Evolutionary conservation across 37 sponge, comb jelly and placozoan genomes (phyloP).

Genomic region (Theonella swinhoei): DNA sequence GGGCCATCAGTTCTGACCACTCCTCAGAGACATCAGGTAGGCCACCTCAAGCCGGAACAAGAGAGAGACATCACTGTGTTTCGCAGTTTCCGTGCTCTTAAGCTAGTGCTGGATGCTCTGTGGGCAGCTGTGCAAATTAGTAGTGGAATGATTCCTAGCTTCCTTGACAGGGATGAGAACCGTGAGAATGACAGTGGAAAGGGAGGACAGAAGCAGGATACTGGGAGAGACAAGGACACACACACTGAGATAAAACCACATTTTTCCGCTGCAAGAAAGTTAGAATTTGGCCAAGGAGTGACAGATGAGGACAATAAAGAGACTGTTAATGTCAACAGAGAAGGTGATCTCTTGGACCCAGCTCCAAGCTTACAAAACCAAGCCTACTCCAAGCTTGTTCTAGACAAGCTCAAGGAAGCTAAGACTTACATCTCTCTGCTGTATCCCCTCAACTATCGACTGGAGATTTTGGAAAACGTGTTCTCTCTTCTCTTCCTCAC

Average conservation of each 20-base stretch:
- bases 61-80: slow-evolving; percentile 87
- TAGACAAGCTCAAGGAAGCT: slow-evolving; percentile 62
- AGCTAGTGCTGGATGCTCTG: slow-evolving; percentile 74
- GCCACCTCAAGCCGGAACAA: slow-evolving; percentile 64
- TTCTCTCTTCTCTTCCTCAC: slow-evolving; percentile 89
- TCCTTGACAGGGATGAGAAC: background rate
- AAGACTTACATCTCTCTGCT: slow-evolving; percentile 60
- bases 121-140: slow-evolving; percentile 40
- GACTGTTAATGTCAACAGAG: too few relatives aligned
- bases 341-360: background rate
- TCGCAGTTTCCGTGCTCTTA: slow-evolving; percentile 77
- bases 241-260: background rate
- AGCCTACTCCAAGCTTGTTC: slow-evolving; percentile 2
- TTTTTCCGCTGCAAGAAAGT: slow-evolving; percentile 22
- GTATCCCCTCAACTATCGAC: slow-evolving; percentile 73
- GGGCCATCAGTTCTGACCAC: background rate
- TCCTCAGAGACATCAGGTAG: background rate
- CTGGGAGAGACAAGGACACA: too few relatives aligned
- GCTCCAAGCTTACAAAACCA: background rate
- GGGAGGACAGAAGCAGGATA: too few relatives aligned
- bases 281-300: slow-evolving; percentile 2
- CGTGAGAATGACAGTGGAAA: background rate
- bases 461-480: slow-evolving; percentile 93
- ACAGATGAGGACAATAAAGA: background rate
- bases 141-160: slow-evolving; percentile 19